phyloP scores from a whole-genome alignment of 1,140 invertebrate genomes.

The Metopolophium dirhodum region DNA sequence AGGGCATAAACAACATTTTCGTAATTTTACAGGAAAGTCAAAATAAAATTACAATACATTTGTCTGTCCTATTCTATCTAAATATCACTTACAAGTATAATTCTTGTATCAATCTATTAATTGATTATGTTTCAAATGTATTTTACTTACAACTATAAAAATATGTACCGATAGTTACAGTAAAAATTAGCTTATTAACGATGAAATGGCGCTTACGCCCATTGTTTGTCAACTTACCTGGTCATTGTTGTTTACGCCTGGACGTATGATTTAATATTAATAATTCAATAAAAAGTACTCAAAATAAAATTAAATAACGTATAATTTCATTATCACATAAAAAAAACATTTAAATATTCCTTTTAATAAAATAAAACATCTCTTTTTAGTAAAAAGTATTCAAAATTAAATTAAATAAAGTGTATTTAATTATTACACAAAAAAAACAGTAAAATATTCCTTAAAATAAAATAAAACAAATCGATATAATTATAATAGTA shows the following conservation, averaged over 20 bases:
- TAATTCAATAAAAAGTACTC: too few relatives aligned
- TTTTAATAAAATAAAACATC: too few relatives aligned
- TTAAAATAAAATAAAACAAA: neutral
- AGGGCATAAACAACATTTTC: neutral
- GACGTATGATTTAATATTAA: neutral
- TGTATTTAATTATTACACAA: too few relatives aligned
- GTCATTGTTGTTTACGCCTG: neutral
- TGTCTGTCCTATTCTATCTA: neutral
- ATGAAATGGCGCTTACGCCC: neutral
- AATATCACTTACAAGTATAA: neutral
- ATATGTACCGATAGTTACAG: neutral
- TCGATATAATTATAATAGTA: neutral
- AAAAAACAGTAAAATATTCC: too few relatives aligned
- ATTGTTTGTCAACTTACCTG: neutral
- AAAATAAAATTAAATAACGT: too few relatives aligned
- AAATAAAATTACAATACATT: neutral
- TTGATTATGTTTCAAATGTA: neutral
- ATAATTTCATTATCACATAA: too few relatives aligned
- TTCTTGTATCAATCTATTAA: constrained; percentile 15
- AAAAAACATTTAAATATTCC: too few relatives aligned
- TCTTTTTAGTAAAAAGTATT: neutral
- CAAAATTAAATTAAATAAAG: too few relatives aligned
- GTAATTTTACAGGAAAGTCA: neutral
- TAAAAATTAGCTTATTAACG: neutral
- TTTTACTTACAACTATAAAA: neutral